phyloP scores from a whole-genome alignment of 1,140 invertebrate genomes.

The Eumeta japonica region DNA sequence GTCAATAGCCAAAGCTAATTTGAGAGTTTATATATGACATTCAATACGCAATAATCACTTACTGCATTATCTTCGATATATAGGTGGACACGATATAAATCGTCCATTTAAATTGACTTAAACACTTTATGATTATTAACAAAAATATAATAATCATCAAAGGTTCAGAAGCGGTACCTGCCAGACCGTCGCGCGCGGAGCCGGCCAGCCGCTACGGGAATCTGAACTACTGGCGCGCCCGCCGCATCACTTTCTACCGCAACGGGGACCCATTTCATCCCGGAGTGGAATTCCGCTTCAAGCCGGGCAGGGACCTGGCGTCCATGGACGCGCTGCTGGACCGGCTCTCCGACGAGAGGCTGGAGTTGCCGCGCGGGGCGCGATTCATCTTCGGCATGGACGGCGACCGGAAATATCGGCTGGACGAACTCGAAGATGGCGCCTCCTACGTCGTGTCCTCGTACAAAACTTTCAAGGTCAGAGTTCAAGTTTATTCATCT shows the following conservation, averaged over 20 bases:
- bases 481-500: slow-evolving; percentile 13
- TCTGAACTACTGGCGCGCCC: slow-evolving; percentile 81
- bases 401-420: slow-evolving; percentile 75
- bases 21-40: too few species aligned
- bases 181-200: slow-evolving; percentile 28
- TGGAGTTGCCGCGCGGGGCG: slow-evolving; percentile 81
- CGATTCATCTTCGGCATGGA: slow-evolving; percentile 89
- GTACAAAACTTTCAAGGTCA: slow-evolving; percentile 89
- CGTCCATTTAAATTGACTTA: too few species aligned
- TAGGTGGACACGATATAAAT: too few species aligned
- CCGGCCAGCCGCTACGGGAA: slow-evolving; percentile 70
- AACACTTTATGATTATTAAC: too few species aligned
- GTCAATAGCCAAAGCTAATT: too few species aligned
- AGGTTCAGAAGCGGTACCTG: slow-evolving; percentile 38
- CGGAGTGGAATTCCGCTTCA: slow-evolving; percentile 85
- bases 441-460: slow-evolving; percentile 89
- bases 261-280: slow-evolving; percentile 92
- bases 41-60: too few species aligned
- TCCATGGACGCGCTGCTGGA: slow-evolving; percentile 83
- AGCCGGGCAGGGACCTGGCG: slow-evolving; percentile 82
- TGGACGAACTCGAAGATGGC: slow-evolving; percentile 87
- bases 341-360: slow-evolving; percentile 75
- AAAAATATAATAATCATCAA: too few species aligned
- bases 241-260: slow-evolving; percentile 85
- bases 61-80: too few species aligned